Evolutionary conservation across 2,113 vertebrate species (phyloP).

Genomic region (Percopsis transmontana): DNA sequence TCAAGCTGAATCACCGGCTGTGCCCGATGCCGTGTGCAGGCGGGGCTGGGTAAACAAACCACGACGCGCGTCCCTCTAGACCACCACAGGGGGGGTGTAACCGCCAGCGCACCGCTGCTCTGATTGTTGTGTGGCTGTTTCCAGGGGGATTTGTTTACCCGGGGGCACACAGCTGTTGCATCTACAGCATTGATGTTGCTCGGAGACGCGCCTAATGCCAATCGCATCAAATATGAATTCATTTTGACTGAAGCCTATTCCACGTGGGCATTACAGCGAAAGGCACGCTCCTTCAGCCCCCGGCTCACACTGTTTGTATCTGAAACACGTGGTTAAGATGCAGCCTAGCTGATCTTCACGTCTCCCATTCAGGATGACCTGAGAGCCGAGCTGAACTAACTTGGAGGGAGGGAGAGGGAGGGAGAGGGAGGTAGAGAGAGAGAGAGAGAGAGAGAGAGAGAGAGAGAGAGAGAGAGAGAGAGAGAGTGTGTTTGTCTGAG

Average conservation of each 20-base stretch:
- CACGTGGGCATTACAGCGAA: too few species aligned
- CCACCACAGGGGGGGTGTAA: background rate
- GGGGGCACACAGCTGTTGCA: constrained; percentile 33
- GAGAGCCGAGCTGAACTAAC: too few species aligned
- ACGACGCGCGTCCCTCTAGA: constrained; percentile 15
- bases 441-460: too few species aligned
- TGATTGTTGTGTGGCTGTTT: constrained; percentile 4
- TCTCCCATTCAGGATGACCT: too few species aligned
- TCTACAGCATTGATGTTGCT: constrained; percentile 11
- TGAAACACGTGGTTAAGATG: too few species aligned
- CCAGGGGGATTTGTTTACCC: constrained; percentile 29
- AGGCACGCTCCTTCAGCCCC: too few species aligned
- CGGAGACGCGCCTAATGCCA: background rate
- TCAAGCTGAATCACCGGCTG: constrained; percentile 18
- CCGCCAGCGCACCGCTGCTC: background rate
- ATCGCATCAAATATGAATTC: constrained; percentile 6
- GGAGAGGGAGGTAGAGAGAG: too few species aligned
- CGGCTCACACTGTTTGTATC: too few species aligned
- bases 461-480: too few species aligned
- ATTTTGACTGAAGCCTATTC: constrained; percentile 23
- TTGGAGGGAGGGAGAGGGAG: too few species aligned
- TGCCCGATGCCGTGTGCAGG: constrained; percentile 12
- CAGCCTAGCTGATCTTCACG: too few species aligned
- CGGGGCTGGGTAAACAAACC: constrained; percentile 38
- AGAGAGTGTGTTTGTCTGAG: background rate